phyloP scores from a whole-genome alignment of 1,140 invertebrate species.

The Cotesia chilonis region DNA sequence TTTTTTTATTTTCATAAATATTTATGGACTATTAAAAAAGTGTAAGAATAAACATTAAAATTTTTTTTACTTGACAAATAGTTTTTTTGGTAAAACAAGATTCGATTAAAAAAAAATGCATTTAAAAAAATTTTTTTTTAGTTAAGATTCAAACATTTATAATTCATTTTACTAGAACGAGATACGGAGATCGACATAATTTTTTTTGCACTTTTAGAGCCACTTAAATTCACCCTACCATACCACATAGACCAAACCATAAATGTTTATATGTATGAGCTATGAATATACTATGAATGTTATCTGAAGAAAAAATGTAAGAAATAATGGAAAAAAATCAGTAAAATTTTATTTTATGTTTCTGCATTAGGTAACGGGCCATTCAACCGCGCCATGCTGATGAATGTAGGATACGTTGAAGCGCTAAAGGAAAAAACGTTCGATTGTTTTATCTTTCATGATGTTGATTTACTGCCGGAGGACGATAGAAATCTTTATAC shows the following conservation, averaged over 20 bases:
- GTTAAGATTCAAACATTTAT: no score
- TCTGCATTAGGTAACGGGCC: constrained; percentile 68
- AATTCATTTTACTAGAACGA: no score
- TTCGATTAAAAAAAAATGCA: no score
- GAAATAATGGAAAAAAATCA: neutral
- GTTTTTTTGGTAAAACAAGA: no score
- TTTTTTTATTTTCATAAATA: no score
- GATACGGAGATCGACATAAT: no score
- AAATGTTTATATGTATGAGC: constrained; percentile 18
- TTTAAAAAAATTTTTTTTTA: no score
- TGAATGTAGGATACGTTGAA: constrained; percentile 95
- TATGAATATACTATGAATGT: constrained; percentile 11
- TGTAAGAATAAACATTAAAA: neutral
- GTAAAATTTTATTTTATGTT: constrained; percentile 17
- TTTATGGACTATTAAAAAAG: neutral
- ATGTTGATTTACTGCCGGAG: constrained; percentile 92
- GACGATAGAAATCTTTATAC: constrained; percentile 92
- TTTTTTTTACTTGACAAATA: neutral
- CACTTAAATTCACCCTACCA: neutral
- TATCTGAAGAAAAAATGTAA: neutral
- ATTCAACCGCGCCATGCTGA: constrained; percentile 92
- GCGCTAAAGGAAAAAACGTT: constrained; percentile 79
- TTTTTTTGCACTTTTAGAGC: no score
- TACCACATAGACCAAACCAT: neutral
- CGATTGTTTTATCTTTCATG: constrained; percentile 95